Percentiles rank a stretch among this genome's conserved stretches.
These are phyloP conservation scores for Drosophila macrospina DNA, from an alignment of 2,888 invertebrate species.

Conservation along the genomic window DNA sequence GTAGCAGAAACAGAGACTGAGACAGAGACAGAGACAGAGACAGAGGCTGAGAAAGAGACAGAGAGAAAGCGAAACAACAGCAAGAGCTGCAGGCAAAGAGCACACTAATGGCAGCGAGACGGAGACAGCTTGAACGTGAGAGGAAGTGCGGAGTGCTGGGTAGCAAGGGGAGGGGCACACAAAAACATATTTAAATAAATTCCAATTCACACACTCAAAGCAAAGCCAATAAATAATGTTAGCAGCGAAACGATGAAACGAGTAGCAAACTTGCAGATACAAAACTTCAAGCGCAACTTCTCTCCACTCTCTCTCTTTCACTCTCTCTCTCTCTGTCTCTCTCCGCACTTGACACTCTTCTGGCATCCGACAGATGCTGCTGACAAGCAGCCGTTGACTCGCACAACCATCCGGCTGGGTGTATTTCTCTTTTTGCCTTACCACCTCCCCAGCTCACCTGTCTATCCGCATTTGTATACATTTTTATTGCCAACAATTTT, in stretches of 20 bases:
- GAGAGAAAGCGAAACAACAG: constrained; percentile 21
- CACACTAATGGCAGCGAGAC: constrained; percentile 2
- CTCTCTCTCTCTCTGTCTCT: too few species aligned
- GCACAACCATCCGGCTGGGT: constrained; percentile 1
- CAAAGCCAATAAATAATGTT: constrained; percentile 75
- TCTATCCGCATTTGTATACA: constrained; percentile 74
- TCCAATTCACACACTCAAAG: constrained; percentile 68
- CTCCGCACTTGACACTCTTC: too few species aligned
- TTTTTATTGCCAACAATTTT: constrained; percentile 77
- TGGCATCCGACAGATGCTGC: constrained; percentile 37
- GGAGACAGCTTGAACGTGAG: constrained; percentile 1
- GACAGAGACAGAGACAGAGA: constrained; percentile 4
- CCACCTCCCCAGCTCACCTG: constrained; percentile 48
- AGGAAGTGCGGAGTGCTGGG: neutral
- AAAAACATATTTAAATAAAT: constrained; percentile 78
- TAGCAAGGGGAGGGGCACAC: constrained; percentile 4
- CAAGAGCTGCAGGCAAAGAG: constrained; percentile 12
- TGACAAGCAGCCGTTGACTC: constrained; percentile 26
- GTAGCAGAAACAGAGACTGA: constrained; percentile 8
- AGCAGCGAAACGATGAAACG: constrained; percentile 45
- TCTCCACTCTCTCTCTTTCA: too few species aligned
- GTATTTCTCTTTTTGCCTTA: too few species aligned
- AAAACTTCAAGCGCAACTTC: constrained; percentile 11
- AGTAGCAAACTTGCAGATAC: constrained; percentile 43
- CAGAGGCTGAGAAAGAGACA: neutral